phyloP scores from a whole-genome alignment of 35 echinoderm and acorn worm species.

The Nesometra sesokonis region DNA sequence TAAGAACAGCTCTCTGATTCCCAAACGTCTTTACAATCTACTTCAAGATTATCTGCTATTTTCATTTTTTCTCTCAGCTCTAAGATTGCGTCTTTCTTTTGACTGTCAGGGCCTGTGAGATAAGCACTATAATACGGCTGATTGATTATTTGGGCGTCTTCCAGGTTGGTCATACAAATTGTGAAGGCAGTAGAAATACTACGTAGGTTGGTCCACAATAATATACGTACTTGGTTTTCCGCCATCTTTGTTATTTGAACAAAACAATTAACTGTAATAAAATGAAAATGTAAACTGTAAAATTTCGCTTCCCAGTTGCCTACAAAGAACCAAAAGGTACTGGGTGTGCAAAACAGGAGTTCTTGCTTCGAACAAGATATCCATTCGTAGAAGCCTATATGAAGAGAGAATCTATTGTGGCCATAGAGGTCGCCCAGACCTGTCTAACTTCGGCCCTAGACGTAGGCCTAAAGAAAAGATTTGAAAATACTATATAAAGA shows the following conservation, averaged over 20 bases:
- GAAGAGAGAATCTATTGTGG: too few relatives aligned
- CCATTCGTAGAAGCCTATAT: too few relatives aligned
- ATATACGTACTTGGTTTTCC: neutral
- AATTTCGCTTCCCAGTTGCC: too few relatives aligned
- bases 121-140: neutral
- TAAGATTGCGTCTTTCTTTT: neutral
- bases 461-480: too few relatives aligned
- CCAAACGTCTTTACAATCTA: neutral
- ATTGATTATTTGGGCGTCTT: neutral
- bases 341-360: too few relatives aligned
- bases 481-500: too few relatives aligned
- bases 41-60: neutral
- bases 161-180: constrained; percentile 3
- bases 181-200: neutral
- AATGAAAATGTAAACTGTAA: too few relatives aligned
- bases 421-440: too few relatives aligned
- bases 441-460: too few relatives aligned
- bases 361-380: too few relatives aligned
- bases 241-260: neutral
- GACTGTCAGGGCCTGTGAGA: neutral
- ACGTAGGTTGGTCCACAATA: constrained; percentile 1
- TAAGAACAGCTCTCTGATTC: neutral
- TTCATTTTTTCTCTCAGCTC: neutral
- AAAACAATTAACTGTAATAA: neutral
- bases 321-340: too few relatives aligned